phyloP scores from a whole-genome alignment of 2,888 invertebrate genomes.

The Eristalis intricaria region DNA sequence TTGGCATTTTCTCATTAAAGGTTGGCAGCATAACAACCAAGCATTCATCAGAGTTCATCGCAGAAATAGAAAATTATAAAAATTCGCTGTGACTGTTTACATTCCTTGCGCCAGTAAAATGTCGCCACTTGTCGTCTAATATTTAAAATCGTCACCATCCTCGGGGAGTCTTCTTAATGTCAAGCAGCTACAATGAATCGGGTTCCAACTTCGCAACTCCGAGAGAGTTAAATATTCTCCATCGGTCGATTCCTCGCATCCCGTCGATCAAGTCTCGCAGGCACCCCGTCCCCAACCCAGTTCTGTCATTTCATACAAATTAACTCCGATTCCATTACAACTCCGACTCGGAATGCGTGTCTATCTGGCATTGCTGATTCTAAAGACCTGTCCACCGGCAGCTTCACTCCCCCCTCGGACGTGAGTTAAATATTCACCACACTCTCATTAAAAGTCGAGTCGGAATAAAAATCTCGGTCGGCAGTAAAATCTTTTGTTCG shows the following conservation, averaged over 20 bases:
- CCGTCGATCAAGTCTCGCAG: not conserved
- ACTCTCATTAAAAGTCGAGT: constrained; percentile 61
- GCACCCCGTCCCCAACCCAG: not conserved
- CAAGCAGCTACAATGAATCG: not conserved
- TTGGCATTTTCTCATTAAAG: no score
- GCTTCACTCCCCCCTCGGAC: not conserved
- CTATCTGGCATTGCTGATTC: not conserved
- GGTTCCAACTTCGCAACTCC: not conserved
- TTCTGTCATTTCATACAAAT: not conserved
- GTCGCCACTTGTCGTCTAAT: not conserved
- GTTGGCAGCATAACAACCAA: no score
- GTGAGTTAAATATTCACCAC: constrained; percentile 50
- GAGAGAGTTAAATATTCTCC: not conserved
- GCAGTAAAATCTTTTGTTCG: constrained; percentile 60
- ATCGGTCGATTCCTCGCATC: not conserved
- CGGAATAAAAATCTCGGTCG: constrained; percentile 45
- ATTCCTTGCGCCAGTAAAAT: no score
- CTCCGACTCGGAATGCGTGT: not conserved
- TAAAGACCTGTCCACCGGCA: not conserved
- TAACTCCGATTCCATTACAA: not conserved
- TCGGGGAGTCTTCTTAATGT: not conserved
- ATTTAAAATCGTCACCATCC: not conserved
- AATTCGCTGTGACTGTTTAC: no score
- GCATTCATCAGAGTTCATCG: no score
- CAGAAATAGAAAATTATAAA: no score